Conservation (phyloP, 2,888 invertebrate species). For the Clistopyga incitator region DNA sequence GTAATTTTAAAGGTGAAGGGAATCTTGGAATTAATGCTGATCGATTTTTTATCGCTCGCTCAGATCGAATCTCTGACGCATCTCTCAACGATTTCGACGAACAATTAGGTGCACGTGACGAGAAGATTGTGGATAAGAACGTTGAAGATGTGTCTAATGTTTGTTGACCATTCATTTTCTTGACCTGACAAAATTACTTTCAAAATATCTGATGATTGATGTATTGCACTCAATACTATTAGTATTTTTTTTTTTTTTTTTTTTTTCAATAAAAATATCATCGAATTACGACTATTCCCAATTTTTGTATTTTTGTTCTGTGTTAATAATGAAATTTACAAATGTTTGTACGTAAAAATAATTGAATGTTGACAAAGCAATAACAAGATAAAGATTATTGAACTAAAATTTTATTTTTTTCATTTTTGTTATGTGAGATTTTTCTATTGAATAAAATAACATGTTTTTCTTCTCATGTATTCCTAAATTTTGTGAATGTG, state of each 20-base stretch:
- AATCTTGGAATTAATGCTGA: not conserved
- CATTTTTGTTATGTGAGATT: no score
- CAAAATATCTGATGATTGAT: not conserved
- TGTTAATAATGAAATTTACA: no score
- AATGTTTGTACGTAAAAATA: no score
- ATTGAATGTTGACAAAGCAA: no score
- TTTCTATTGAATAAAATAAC: no score
- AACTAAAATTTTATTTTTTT: no score
- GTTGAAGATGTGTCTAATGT: not conserved
- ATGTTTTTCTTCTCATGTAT: no score
- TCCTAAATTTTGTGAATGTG: no score
- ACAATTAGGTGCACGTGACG: conserved; percentile 21
- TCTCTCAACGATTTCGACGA: not conserved
- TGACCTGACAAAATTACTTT: not conserved
- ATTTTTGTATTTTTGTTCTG: no score
- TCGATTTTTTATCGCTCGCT: not conserved
- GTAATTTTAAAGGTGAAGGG: no score
- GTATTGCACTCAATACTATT: not conserved
- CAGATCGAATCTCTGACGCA: not conserved
- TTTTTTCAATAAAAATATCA: not conserved
- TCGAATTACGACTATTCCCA: not conserved
- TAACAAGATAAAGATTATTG: no score
- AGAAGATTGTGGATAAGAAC: not conserved
- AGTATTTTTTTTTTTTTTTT: no score
- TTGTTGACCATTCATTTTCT: conserved; percentile 2